Conservation (phyloP, 2,113 vertebrate genomes). For the Limnothrissa miodon region DNA sequence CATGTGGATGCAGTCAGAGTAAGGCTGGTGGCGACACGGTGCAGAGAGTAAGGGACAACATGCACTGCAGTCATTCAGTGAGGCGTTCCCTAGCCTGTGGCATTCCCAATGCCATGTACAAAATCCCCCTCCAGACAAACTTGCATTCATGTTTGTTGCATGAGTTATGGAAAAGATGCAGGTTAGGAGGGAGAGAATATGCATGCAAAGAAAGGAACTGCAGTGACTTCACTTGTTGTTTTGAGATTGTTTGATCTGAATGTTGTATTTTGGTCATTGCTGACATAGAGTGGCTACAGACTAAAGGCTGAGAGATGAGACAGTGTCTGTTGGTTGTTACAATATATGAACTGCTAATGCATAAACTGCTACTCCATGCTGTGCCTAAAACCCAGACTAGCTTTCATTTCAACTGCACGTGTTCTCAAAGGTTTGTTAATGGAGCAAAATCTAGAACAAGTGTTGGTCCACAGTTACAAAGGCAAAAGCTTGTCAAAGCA, state of each 20-base stretch:
- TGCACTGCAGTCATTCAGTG: constrained; percentile 33
- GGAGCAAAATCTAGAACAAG: constrained; percentile 37
- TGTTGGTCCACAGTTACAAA: constrained; percentile 31
- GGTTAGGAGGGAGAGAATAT: constrained; percentile 7
- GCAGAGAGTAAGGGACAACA: neutral
- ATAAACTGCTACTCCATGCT: constrained; percentile 34
- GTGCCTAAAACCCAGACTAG: constrained; percentile 52
- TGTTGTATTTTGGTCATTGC: constrained; percentile 21
- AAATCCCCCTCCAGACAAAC: constrained; percentile 20
- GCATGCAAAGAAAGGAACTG: constrained; percentile 35
- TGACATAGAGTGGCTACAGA: constrained; percentile 5
- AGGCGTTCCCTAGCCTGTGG: neutral
- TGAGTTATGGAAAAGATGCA: constrained; percentile 27
- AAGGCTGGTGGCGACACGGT: neutral
- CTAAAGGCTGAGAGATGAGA: constrained; percentile 9
- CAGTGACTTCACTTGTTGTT: neutral
- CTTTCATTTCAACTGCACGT: constrained; percentile 39
- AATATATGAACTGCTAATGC: constrained; percentile 30
- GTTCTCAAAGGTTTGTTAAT: constrained; percentile 30
- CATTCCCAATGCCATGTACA: constrained; percentile 14
- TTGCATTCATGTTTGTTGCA: constrained; percentile 25
- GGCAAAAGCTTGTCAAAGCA: constrained; percentile 32
- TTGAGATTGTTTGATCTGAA: constrained; percentile 34
- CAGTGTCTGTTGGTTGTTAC: constrained; percentile 17
- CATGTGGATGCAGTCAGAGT: neutral